Evolutionary conservation across 2,113 vertebrate species (phyloP), one percentile per base, ranked within the genome.

Genomic region (Hucho hucho): DNA sequence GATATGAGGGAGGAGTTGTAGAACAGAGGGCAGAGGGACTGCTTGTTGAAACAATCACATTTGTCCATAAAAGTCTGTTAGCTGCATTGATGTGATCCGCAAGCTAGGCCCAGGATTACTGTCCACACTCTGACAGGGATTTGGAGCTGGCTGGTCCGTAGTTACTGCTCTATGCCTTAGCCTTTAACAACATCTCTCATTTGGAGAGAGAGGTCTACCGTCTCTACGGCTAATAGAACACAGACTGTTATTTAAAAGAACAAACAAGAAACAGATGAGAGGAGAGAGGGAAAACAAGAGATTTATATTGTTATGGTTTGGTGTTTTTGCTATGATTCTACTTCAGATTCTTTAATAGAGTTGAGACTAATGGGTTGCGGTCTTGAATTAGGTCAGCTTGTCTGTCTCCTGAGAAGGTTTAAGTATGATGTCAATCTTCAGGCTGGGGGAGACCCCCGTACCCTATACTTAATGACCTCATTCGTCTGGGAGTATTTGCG

Each of bases 31-130:
- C 37, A 43, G 37, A 43, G 9, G 37, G 37, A 77, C 47, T 73
- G 84, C 87, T 90, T 86, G 80, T 90, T 89, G 87, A 77, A 73
- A 43, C 2, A 70, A 77, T 76, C 53, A 65, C 71, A 81, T 85
- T 81, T 67, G 75, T 56, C 85, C 72, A 74, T 75, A 81, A 80
- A 43, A 88, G 75, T 81, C 61, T 79, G 86, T 89, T 81, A 16
- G 64, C 70, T 65, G 53, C 61, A 25, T 70, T 72, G 78, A 73
- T 69, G 63, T 43, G 70, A 87, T 69, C 75, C 72, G 4, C n/a
- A 64, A 69, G 69, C 61, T 79, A 76, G 49, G 83, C 77, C 14
- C 6, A 3, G 81, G 87, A 88, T 91, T 82, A 87, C 78, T 84
- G 82, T 76, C 37, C 72, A 66, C 69, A 78, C 61, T 64, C 3